phyloP scores from a whole-genome alignment of 2,797 vertebrate genomes.

The Tamandua tetradactyla region DNA sequence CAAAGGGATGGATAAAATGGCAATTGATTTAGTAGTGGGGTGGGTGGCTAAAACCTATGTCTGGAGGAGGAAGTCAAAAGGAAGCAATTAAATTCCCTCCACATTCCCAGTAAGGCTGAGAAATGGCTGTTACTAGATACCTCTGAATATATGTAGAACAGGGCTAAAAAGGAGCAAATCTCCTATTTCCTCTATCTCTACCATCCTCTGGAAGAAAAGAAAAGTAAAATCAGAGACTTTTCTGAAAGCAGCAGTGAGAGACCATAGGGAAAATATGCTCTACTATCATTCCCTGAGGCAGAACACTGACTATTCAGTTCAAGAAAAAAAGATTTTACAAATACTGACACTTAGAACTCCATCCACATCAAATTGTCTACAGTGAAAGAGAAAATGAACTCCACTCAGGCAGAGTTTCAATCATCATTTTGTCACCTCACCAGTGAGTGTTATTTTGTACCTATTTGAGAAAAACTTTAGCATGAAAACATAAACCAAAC shows the following conservation, averaged over 20 bases:
- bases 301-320: neutral
- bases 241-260: no score
- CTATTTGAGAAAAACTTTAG: neutral
- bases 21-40: neutral
- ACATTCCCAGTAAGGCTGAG: neutral
- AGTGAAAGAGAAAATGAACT: neutral
- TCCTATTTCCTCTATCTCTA: no score
- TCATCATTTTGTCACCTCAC: no score
- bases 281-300: no score
- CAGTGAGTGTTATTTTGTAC: neutral
- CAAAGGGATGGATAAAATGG: neutral
- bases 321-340: neutral
- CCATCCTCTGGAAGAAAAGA: neutral
- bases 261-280: neutral
- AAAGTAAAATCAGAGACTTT: neutral
- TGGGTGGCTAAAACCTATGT: neutral
- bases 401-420: no score
- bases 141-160: neutral
- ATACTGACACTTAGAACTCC: neutral
- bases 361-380: accelerated
- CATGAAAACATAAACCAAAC: neutral
- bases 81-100: neutral
- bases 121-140: neutral
- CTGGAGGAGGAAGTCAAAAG: neutral
- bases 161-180: neutral